Evolutionary conservation across 2,888 invertebrate genomes (phyloP).

Genomic region (Arrhopalites spinosus): DNA sequence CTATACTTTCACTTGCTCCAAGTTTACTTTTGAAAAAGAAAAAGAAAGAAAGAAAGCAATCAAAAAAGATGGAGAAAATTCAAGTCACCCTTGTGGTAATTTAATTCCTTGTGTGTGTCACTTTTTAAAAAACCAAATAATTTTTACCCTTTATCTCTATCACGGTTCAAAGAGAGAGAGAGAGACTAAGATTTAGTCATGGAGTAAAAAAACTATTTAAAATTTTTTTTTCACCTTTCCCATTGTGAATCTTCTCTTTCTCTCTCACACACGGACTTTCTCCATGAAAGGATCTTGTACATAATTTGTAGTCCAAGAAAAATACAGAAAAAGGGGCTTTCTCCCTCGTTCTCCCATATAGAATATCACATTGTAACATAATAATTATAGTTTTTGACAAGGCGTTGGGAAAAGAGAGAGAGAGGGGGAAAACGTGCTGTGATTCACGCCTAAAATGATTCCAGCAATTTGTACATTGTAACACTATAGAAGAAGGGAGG

Average conservation of each 20-base stretch:
- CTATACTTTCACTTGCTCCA: too few relatives aligned
- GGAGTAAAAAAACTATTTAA: too few relatives aligned
- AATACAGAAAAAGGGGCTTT: too few relatives aligned
- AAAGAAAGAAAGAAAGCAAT: not conserved
- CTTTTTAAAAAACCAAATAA: constrained; percentile 41
- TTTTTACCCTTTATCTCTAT: constrained; percentile 16
- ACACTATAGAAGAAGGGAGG: not conserved
- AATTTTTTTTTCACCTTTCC: not conserved
- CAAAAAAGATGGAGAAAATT: not conserved
- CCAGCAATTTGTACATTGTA: too few relatives aligned
- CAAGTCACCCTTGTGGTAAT: constrained; percentile 38
- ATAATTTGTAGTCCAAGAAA: too few relatives aligned
- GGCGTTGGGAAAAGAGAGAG: not conserved
- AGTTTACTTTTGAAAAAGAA: not conserved
- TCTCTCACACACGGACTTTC: not conserved
- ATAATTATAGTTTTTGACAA: not conserved
- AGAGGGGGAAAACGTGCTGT: not conserved
- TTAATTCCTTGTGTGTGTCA: constrained; percentile 41
- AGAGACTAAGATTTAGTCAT: too few relatives aligned
- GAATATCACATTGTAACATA: too few relatives aligned
- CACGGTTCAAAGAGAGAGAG: too few relatives aligned
- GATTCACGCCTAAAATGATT: too few relatives aligned
- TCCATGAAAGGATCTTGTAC: too few relatives aligned
- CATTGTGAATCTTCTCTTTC: not conserved
- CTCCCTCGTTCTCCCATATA: too few relatives aligned